Conservation (phyloP, 2,888 invertebrate species). For the Cheilosia grossa region DNA sequence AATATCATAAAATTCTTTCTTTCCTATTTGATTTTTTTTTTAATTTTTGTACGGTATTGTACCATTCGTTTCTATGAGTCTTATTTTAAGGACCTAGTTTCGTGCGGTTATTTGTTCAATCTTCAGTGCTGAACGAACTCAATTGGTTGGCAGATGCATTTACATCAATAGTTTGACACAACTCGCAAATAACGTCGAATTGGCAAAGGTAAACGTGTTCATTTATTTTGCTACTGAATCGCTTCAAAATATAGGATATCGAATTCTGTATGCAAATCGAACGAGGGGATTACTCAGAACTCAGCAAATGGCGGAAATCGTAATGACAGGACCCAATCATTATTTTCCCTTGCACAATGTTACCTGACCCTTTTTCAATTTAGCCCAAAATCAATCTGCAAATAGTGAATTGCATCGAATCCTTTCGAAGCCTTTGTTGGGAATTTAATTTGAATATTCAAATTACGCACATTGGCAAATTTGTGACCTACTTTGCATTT, state of each 20-base stretch:
- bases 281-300: conserved; percentile 24
- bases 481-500: conserved; percentile 72
- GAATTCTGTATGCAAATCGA: conserved; percentile 43
- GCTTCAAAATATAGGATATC: not conserved
- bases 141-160: not conserved
- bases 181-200: not conserved
- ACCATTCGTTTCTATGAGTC: no score
- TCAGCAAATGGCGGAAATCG: conserved; percentile 56
- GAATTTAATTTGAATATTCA: conserved; percentile 72
- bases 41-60: no score
- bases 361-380: conserved; percentile 35
- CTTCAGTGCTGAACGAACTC: not conserved
- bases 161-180: not conserved
- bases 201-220: not conserved
- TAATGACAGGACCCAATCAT: conserved; percentile 57
- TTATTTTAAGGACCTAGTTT: not conserved
- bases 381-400: conserved; percentile 55
- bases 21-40: no score
- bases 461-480: conserved; percentile 73
- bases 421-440: conserved; percentile 50
- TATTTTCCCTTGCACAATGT: conserved; percentile 31
- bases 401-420: conserved; percentile 65
- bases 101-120: not conserved
- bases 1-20: no score
- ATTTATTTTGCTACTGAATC: conserved; percentile 8